phyloP scores from a whole-genome alignment of 2,113 vertebrate species.

The Nothoprocta pentlandii region DNA sequence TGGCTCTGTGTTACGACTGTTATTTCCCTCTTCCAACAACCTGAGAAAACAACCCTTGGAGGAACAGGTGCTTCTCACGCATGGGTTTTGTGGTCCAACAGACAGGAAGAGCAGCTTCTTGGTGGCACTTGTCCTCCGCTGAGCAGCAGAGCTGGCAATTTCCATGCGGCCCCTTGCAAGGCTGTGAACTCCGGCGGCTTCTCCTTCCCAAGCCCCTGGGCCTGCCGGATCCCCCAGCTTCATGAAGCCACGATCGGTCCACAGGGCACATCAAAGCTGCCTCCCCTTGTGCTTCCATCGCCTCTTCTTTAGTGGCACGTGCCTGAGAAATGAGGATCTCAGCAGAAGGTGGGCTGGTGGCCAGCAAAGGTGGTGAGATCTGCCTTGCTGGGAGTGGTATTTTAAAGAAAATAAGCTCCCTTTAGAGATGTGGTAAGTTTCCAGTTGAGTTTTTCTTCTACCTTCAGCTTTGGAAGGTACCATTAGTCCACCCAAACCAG shows the following conservation, averaged over 20 bases:
- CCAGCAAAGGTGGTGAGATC: constrained; percentile 5
- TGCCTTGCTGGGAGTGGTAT: not conserved
- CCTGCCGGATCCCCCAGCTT: not conserved
- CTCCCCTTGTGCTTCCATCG: too few relatives aligned
- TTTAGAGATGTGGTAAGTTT: not conserved
- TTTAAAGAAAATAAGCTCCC: not conserved
- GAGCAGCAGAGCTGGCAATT: not conserved
- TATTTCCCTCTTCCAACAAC: not conserved
- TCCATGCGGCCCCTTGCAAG: fast-evolving
- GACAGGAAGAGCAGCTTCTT: constrained; percentile 52
- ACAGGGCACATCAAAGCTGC: not conserved
- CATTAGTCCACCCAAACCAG: not conserved
- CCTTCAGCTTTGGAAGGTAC: not conserved
- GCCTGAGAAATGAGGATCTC: too few relatives aligned
- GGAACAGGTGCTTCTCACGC: constrained; percentile 39
- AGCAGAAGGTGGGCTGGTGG: not conserved
- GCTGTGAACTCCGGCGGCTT: not conserved
- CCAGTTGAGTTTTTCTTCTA: not conserved
- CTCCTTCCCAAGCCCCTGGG: not conserved
- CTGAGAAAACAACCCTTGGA: not conserved
- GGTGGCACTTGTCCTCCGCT: not conserved
- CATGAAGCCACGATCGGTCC: not conserved
- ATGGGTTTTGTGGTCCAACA: constrained; percentile 52
- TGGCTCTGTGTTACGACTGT: not conserved
- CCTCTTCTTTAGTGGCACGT: too few relatives aligned